phyloP scores from a whole-genome alignment of 2,113 vertebrate genomes.

The Thalassarche chlororhynchos region DNA sequence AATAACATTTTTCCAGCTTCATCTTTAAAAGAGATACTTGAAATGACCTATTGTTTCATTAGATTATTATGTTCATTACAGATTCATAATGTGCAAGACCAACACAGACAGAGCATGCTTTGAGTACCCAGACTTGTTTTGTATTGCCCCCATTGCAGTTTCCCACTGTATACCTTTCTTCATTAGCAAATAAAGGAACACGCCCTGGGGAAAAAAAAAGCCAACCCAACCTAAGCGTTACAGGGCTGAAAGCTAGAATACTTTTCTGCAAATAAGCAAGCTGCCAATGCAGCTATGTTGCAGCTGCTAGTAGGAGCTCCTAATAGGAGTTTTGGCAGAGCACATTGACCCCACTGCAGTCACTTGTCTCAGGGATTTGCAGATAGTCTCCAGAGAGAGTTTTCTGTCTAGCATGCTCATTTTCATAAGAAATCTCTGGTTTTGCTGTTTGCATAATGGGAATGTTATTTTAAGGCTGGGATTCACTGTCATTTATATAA shows the following conservation, averaged over 20 bases:
- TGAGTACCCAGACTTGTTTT: neutral
- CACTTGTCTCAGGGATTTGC: neutral
- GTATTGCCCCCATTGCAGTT: neutral
- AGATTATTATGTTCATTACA: neutral
- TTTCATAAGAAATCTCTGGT: neutral
- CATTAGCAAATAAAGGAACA: neutral
- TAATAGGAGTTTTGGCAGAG: neutral
- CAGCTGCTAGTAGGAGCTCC: neutral
- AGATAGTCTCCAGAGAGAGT: neutral
- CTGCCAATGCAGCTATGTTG: neutral
- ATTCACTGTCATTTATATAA: neutral
- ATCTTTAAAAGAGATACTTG: neutral
- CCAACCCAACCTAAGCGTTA: rapidly evolving
- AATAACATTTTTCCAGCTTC: neutral
- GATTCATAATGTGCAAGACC: neutral
- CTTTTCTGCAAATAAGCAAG: neutral
- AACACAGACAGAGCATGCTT: neutral
- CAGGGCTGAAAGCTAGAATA: neutral
- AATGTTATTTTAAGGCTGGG: neutral
- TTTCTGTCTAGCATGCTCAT: neutral
- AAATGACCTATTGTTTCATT: neutral
- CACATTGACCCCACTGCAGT: neutral
- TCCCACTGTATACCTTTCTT: neutral
- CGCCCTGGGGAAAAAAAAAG: neutral
- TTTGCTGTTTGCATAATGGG: neutral